Evolutionary conservation across 2,888 invertebrate species (phyloP), one percentile per base, ranked within the genome.

Genomic region (Leptura quadrifasciata): DNA sequence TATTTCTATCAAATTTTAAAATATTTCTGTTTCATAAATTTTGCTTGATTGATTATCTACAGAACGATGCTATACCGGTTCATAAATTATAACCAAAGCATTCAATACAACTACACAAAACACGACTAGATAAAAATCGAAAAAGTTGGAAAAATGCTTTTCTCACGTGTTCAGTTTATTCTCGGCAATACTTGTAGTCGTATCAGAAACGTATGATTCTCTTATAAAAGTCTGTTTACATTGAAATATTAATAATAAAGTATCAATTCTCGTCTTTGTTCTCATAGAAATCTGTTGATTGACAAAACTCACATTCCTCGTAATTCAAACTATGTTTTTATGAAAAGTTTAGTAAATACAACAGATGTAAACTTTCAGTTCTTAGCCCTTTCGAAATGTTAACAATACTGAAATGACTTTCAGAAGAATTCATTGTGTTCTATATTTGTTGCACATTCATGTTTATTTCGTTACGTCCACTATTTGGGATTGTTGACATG

Each of bases 401-500:
- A 55, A 55, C 68, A 55, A 68, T 20, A 31, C 57, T 47, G 68
- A 27, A 55, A 68, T 31, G 27, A 15, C 57, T 68, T 52, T 35
- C 27, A 68, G 57, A 57, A 68, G 27, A 27, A 68, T 57, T 35
- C 68, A 57, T 68, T 68, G 54, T 55, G 54, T 67, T 67, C 67
- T 67, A 67, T 54, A 67, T 67, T 54, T 21, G 55, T 27, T 68
- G 20, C 68, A 20, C 17, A 24, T 35, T 20, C 17, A 68, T 68
- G 68, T 68, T 75, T 75, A 75, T 75, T 75, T 47, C 61, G 67
- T 60, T 72, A 60, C 54, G 54, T 60, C 72, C 60, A 72, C 57
- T 75, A 65, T 72, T 72, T 72, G 47, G 61, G 55, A 68, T 71
- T 71, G 75, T 75, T 75, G 71, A 75, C 72, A 67, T 72, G 67